A percentile compares a stretch with the other conserved stretches of the same genome.
phyloP scores from a whole-genome alignment of 2,888 invertebrate genomes.

The Epirrita christyi region DNA sequence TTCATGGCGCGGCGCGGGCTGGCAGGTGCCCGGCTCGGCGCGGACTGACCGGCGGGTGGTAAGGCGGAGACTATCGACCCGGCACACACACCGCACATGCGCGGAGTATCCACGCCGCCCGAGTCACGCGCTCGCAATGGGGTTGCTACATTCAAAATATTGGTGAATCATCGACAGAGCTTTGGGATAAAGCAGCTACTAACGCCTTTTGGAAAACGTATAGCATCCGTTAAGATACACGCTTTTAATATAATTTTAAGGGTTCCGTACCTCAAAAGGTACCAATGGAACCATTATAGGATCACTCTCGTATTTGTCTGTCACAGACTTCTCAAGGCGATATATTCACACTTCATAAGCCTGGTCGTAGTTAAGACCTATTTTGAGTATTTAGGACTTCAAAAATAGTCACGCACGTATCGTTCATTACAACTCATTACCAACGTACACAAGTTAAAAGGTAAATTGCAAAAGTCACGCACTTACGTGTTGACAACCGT shows the following conservation, averaged over 20 bases:
- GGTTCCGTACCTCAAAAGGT: no score
- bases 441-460: conserved; percentile 11
- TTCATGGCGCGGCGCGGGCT: conserved; percentile 78
- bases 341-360: background rate
- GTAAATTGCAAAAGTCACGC: conserved; percentile 25
- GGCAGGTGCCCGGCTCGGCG: conserved; percentile 59
- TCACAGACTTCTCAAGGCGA: no score
- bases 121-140: conserved; percentile 22
- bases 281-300: no score
- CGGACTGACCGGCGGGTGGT: conserved; percentile 51
- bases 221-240: conserved; percentile 7
- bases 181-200: conserved; percentile 25
- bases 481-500: conserved; percentile 24
- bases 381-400: background rate
- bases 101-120: conserved; percentile 10
- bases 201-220: conserved; percentile 26
- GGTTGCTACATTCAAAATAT: conserved; percentile 38
- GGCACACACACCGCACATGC: conserved; percentile 41
- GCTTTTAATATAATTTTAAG: background rate
- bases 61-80: conserved; percentile 48
- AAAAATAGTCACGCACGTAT: conserved; percentile 16
- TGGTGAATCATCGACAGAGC: conserved; percentile 33
- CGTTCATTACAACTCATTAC: conserved; percentile 25
- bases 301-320: no score
- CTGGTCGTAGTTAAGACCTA: background rate